Evolutionary conservation across 2,888 invertebrate genomes (phyloP).

Genomic region (Tortricodes alternella): DNA sequence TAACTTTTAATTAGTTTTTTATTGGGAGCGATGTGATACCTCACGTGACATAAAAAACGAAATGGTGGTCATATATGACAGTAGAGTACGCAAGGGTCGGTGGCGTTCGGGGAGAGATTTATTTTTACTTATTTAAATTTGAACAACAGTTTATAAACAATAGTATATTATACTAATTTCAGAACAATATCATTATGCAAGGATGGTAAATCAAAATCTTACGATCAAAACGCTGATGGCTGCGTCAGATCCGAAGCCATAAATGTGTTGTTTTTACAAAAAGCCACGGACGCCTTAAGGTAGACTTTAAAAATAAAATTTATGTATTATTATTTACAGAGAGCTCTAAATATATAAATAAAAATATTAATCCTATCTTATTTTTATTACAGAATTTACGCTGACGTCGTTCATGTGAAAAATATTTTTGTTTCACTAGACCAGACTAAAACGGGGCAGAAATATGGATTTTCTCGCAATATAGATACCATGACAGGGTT

Average conservation of each 20-base stretch:
- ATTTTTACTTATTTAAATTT: too few relatives aligned
- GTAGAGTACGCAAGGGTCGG: too few relatives aligned
- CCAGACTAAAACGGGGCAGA: slow-evolving; percentile 77
- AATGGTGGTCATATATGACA: too few relatives aligned
- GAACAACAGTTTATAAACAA: too few relatives aligned
- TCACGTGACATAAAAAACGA: too few relatives aligned
- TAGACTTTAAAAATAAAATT: too few relatives aligned
- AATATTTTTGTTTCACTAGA: slow-evolving; percentile 79
- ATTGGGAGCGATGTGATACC: too few relatives aligned
- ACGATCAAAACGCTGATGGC: slow-evolving; percentile 90
- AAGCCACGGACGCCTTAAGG: slow-evolving; percentile 82
- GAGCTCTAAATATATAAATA: background rate
- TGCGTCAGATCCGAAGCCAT: slow-evolving; percentile 90
- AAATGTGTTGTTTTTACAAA: slow-evolving; percentile 86
- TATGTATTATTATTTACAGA: background rate
- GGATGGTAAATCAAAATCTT: slow-evolving; percentile 93
- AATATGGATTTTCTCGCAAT: slow-evolving; percentile 81
- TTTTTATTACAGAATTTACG: slow-evolving; percentile 79
- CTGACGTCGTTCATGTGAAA: slow-evolving; percentile 86
- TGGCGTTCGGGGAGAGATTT: too few relatives aligned
- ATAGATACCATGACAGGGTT: slow-evolving; percentile 71
- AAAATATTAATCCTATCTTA: too few relatives aligned
- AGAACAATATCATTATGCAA: slow-evolving; percentile 80
- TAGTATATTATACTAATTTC: slow-evolving; percentile 14
- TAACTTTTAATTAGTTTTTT: too few relatives aligned